A percentile compares a stretch with the other conserved stretches of the same genome.
These are phyloP conservation scores for Cavia aperea DNA, from an alignment of 2,113 vertebrate genomes.

Conservation along the genomic window DNA sequence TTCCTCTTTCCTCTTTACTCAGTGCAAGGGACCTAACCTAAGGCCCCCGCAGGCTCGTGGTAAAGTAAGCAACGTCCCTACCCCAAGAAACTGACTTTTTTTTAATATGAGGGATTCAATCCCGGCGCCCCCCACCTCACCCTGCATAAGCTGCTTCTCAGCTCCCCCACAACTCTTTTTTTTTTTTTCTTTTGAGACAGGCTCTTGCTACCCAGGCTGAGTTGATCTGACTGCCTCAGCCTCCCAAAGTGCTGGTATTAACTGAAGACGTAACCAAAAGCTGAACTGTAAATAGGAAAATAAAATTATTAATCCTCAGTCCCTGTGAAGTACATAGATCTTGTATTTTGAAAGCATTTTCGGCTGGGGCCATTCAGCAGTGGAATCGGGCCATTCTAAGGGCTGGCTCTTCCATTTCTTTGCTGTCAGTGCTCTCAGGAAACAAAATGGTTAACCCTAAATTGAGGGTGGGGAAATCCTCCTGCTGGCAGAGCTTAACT, in stretches of 20 bases:
- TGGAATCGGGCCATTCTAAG: not conserved
- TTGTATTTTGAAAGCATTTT: not conserved
- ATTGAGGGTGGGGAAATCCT: not conserved
- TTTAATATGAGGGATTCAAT: not conserved
- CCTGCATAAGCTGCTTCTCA: not conserved
- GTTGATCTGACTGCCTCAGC: not conserved
- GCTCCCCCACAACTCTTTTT: not conserved
- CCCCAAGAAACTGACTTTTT: not conserved
- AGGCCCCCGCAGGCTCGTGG: too few species aligned
- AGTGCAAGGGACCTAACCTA: not conserved
- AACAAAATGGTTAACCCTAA: conserved; percentile 8
- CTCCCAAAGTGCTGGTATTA: not conserved
- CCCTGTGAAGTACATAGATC: not conserved
- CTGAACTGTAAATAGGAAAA: not conserved
- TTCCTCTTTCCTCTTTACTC: not conserved
- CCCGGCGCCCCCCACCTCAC: too few species aligned
- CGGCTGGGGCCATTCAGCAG: not conserved
- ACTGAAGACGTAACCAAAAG: conserved; percentile 6
- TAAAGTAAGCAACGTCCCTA: too few species aligned
- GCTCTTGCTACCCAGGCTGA: not conserved
- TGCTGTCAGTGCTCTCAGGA: not conserved
- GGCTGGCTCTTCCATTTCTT: not conserved
- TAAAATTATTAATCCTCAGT: conserved; percentile 23
- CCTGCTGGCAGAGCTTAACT: not conserved
- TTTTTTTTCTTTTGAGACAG: not conserved